phyloP scores from a whole-genome alignment of 2,797 vertebrate genomes.

The Anas bahamensis region DNA sequence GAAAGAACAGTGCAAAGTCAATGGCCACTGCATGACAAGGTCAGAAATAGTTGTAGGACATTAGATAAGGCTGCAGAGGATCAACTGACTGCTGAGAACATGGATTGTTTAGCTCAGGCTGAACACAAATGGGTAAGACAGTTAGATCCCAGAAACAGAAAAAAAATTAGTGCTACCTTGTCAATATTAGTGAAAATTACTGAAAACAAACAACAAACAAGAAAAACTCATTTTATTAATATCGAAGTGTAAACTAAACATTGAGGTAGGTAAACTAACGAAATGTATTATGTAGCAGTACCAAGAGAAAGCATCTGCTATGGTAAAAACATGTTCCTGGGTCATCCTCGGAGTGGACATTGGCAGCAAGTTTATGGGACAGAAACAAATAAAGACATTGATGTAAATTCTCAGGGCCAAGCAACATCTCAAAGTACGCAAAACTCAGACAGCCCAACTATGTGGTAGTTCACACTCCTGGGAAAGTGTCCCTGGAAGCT shows the following conservation, averaged over 20 bases:
- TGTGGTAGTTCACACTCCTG: background rate
- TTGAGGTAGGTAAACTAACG: background rate
- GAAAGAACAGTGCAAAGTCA: slow-evolving; percentile 6
- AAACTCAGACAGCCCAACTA: background rate
- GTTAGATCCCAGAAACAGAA: background rate
- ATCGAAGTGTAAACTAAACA: background rate
- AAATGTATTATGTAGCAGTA: background rate
- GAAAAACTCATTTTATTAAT: background rate
- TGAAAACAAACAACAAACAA: background rate
- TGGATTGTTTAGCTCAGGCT: background rate
- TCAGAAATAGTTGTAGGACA: background rate
- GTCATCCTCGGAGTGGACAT: background rate
- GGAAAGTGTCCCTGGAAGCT: background rate
- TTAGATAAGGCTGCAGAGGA: background rate
- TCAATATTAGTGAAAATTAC: background rate
- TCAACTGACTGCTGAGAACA: background rate
- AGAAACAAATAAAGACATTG: background rate
- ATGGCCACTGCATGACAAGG: background rate
- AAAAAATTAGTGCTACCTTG: background rate
- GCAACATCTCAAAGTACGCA: background rate
- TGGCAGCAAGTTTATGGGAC: background rate
- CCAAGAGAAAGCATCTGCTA: background rate
- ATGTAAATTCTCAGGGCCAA: background rate
- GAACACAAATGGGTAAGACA: background rate
- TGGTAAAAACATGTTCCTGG: background rate